These are phyloP conservation scores for Clavelina lepadiformis DNA, from an alignment of 23 tunicate genomes.

Conservation along the genomic window DNA sequence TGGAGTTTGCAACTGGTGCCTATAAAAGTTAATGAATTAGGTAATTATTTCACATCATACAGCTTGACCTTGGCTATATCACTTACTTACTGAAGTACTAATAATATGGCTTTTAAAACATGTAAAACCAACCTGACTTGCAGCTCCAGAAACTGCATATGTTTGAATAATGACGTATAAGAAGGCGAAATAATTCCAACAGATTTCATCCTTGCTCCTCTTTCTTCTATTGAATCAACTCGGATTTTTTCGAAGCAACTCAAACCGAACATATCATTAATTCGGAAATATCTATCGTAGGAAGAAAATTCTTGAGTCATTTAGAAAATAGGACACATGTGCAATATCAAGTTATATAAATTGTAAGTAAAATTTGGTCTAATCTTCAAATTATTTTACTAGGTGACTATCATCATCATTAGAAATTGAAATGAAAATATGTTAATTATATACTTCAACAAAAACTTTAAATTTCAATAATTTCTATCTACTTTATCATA, in stretches of 20 bases:
- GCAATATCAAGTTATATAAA: no score
- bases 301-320: no score
- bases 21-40: background rate
- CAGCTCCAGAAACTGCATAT: conserved; percentile 58
- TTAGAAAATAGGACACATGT: no score
- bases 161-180: conserved; percentile 57
- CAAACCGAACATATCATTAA: conserved; percentile 55
- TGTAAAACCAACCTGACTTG: conserved; percentile 64
- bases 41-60: background rate
- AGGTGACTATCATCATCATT: no score
- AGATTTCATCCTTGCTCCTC: conserved; percentile 88
- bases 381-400: no score
- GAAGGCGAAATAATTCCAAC: conserved; percentile 69
- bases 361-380: no score
- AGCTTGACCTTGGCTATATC: background rate
- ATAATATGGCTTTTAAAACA: background rate
- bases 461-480: no score
- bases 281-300: conserved; percentile 75
- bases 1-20: conserved; percentile 62
- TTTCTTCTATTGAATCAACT: conserved; percentile 48
- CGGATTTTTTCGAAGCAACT: conserved; percentile 52
- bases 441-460: no score
- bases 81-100: background rate
- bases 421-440: no score
- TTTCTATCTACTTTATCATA: no score